Conservation (phyloP, 2,888 invertebrate species). For the Rhynchonema sp. region DNA sequence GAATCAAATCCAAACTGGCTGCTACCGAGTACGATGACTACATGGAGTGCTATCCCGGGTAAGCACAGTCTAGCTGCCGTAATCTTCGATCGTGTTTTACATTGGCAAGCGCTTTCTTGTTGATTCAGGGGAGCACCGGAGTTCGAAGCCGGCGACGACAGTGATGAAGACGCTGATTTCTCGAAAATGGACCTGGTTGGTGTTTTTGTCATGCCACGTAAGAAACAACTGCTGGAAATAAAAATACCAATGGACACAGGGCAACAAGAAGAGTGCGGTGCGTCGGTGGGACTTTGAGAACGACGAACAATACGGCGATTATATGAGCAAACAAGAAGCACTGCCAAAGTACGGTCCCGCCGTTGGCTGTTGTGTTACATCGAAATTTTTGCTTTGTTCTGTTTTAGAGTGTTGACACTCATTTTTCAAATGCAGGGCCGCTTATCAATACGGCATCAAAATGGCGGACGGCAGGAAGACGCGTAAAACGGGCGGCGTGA, state of each 20-base stretch:
- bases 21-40: conserved; percentile 39
- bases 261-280: conserved; percentile 84
- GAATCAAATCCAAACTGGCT: background rate
- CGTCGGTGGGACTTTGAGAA: conserved; percentile 98
- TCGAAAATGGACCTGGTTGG: conserved; percentile 99
- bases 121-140: background rate
- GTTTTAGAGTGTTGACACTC: too few relatives aligned
- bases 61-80: background rate
- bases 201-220: too few relatives aligned
- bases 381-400: too few relatives aligned
- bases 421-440: too few relatives aligned
- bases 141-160: conserved; percentile 61
- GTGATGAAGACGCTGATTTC: conserved; percentile 90
- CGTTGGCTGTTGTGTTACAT: too few relatives aligned
- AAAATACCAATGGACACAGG: conserved; percentile 36
- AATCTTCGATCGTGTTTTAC: background rate
- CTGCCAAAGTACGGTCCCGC: conserved; percentile 75
- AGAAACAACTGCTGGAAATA: background rate
- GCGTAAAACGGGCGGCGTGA: conserved; percentile 56
- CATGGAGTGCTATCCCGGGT: conserved; percentile 90
- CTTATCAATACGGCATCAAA: conserved; percentile 97
- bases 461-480: conserved; percentile 90
- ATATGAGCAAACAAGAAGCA: conserved; percentile 95
- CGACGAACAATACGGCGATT: conserved; percentile 90
- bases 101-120: background rate